These are phyloP conservation scores for Antedon bifida DNA, from an alignment of 35 echinoderm and acorn worm genomes.

Conservation along the genomic window DNA sequence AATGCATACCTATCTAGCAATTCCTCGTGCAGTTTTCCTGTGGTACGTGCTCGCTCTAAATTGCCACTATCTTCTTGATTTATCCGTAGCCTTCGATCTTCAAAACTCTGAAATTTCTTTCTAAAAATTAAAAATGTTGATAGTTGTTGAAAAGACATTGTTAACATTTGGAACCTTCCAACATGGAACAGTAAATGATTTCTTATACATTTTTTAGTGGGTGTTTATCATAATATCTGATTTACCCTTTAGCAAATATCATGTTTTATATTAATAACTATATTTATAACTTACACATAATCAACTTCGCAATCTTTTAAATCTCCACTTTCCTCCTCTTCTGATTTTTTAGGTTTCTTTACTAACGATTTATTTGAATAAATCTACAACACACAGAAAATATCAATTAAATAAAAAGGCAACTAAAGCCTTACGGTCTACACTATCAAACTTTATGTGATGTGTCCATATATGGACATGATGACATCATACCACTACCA, in stretches of 20 bases:
- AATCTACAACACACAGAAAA: conserved; percentile 22
- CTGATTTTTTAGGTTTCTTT: conserved; percentile 71
- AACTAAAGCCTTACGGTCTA: too few species aligned
- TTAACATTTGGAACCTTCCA: too few species aligned
- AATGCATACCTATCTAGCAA: conserved; percentile 85
- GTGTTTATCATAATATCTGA: too few species aligned
- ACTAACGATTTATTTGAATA: conserved; percentile 50
- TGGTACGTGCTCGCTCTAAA: conserved; percentile 40
- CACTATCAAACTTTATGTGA: too few species aligned
- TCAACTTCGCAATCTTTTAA: conserved; percentile 46
- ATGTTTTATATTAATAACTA: too few species aligned
- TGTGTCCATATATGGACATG: too few species aligned
- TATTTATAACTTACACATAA: conserved; percentile 69
- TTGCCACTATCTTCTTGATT: conserved; percentile 35
- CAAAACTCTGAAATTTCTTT: conserved; percentile 90
- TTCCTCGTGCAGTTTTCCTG: conserved; percentile 72
- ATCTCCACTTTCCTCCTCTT: conserved; percentile 61
- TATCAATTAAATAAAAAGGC: too few species aligned
- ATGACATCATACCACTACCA: too few species aligned
- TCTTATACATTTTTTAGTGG: too few species aligned
- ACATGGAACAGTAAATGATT: too few species aligned
- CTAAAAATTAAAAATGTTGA: conserved; percentile 27
- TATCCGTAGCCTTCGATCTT: conserved; percentile 54
- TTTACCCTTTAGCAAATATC: too few species aligned
- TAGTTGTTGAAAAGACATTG: too few species aligned